A percentile compares a stretch with the other conserved stretches of the same genome.
phyloP scores from a whole-genome alignment of 2,888 invertebrate species.

The Baronia brevicornis region DNA sequence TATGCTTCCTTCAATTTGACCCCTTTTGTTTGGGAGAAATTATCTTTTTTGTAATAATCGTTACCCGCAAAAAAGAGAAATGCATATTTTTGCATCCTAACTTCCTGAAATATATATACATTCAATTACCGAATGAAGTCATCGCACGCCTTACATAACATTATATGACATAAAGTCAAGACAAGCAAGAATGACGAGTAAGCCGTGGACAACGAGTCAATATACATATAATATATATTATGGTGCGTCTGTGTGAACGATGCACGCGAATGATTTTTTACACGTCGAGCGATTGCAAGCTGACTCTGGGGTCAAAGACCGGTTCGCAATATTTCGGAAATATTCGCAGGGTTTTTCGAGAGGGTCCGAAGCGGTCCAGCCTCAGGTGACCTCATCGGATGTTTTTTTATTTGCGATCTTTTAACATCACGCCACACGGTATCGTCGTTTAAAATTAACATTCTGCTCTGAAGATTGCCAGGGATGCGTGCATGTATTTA shows the following conservation, averaged over 20 bases:
- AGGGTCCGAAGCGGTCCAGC: constrained; percentile 29
- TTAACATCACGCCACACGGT: constrained; percentile 9
- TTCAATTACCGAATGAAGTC: too few relatives aligned
- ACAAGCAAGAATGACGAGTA: too few relatives aligned
- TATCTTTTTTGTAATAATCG: too few relatives aligned
- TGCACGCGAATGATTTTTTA: constrained; percentile 49
- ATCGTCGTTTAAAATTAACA: constrained; percentile 13
- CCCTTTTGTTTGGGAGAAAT: too few relatives aligned
- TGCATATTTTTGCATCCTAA: too few relatives aligned
- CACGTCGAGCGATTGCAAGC: constrained; percentile 39
- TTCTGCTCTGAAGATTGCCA: constrained; percentile 3
- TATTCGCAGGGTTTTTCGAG: constrained; percentile 44
- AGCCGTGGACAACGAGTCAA: too few relatives aligned
- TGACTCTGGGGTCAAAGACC: constrained; percentile 60
- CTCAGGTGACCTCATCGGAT: constrained; percentile 57
- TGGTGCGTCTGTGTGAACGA: constrained; percentile 12
- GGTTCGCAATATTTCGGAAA: constrained; percentile 64
- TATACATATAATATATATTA: constrained; percentile 1
- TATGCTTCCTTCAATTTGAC: too few relatives aligned
- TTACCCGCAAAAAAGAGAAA: too few relatives aligned
- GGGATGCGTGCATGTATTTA: constrained; percentile 1
- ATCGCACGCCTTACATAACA: too few relatives aligned
- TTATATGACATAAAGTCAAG: too few relatives aligned
- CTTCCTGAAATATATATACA: too few relatives aligned
- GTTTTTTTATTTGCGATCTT: constrained; percentile 12